phyloP scores from a whole-genome alignment of 2,888 invertebrate species.

The Hypena proboscidalis region DNA sequence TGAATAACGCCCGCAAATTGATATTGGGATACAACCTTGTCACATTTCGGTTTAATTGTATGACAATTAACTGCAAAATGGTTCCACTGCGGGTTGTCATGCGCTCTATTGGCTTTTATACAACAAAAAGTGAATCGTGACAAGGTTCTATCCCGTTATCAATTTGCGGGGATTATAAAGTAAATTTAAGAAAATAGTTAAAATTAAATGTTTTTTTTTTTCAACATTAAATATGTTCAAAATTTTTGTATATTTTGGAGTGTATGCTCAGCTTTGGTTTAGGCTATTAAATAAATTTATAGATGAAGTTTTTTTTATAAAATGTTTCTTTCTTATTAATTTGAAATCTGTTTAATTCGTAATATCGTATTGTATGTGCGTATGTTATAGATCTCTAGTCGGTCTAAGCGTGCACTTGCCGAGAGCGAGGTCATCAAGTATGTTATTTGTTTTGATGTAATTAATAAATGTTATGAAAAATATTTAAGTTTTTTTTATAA shows the following conservation, averaged over 20 bases:
- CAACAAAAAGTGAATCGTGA: too few species aligned
- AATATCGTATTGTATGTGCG: conserved; percentile 41
- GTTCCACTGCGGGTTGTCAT: too few species aligned
- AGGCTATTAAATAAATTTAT: neutral
- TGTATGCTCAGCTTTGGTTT: neutral
- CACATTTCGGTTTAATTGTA: too few species aligned
- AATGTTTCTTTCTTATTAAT: conserved; percentile 34
- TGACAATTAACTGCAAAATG: too few species aligned
- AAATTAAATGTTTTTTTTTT: conserved; percentile 3
- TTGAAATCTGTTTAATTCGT: conserved; percentile 36
- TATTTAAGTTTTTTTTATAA: conserved; percentile 30
- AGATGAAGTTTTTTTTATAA: neutral
- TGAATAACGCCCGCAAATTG: too few species aligned
- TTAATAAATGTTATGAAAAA: conserved; percentile 83
- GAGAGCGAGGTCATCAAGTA: conserved; percentile 66
- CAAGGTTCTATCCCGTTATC: too few species aligned
- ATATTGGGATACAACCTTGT: too few species aligned
- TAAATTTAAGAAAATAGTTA: conserved; percentile 6
- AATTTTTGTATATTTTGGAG: conserved; percentile 5
- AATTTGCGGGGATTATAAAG: too few species aligned
- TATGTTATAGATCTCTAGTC: conserved; percentile 75
- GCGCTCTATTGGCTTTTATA: too few species aligned
- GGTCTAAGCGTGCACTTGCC: conserved; percentile 80
- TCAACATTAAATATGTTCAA: neutral
- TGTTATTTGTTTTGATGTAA: conserved; percentile 85